phyloP scores from a whole-genome alignment of 2,113 vertebrate genomes.

The Nerophis ophidion region DNA sequence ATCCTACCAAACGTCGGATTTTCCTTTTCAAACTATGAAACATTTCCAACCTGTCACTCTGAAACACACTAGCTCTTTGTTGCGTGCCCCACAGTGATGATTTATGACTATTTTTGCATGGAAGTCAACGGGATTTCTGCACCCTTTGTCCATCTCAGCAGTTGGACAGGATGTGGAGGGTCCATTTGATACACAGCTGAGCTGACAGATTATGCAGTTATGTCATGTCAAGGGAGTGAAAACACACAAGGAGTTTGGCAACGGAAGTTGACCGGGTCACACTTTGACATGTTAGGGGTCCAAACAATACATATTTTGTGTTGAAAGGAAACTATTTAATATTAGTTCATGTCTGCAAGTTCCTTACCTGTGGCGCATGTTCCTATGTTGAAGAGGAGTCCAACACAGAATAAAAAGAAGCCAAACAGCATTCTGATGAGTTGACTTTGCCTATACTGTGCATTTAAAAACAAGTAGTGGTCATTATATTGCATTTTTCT shows the following conservation, averaged over 20 bases:
- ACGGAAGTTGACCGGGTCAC: slow-evolving; percentile 30
- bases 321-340: too few species aligned
- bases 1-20: slow-evolving; percentile 66
- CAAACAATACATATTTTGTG: neutral
- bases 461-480: neutral
- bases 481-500: neutral
- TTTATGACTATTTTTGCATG: slow-evolving; percentile 51
- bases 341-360: neutral
- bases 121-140: slow-evolving; percentile 49
- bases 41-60: slow-evolving; percentile 49
- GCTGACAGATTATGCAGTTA: slow-evolving; percentile 54
- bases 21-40: slow-evolving; percentile 67
- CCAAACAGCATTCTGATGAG: slow-evolving; percentile 27
- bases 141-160: slow-evolving; percentile 39
- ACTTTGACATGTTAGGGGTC: slow-evolving; percentile 9
- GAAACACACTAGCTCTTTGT: slow-evolving; percentile 42
- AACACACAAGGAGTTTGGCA: slow-evolving; percentile 44
- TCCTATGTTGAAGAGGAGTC: slow-evolving; percentile 37
- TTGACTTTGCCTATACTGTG: slow-evolving; percentile 26
- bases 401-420: slow-evolving; percentile 33
- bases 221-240: slow-evolving; percentile 38
- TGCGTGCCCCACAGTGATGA: slow-evolving; percentile 51
- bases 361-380: slow-evolving; percentile 60
- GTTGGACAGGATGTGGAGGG: slow-evolving; percentile 58
- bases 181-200: slow-evolving; percentile 52